These are phyloP conservation scores for Leistus spinibarbis DNA, from an alignment of 2,888 invertebrate species.

Conservation along the genomic window DNA sequence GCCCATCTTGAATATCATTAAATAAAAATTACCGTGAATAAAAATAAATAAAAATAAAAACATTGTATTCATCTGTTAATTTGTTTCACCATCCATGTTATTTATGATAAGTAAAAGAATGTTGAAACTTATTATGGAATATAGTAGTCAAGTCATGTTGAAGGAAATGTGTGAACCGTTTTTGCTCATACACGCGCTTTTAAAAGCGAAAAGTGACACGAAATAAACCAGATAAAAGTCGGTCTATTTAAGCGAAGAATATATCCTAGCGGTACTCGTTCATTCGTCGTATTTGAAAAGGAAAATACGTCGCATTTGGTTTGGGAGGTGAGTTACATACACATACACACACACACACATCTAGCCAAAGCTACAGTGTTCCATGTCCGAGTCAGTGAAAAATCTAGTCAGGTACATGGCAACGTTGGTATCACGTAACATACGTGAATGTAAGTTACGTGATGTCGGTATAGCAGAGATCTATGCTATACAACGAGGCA, in stretches of 20 bases:
- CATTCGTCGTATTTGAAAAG: slow-evolving; percentile 11
- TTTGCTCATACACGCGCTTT: background rate
- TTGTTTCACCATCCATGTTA: no score
- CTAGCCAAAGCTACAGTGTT: background rate
- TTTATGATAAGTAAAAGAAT: background rate
- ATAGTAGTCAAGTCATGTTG: no score
- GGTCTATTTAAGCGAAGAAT: slow-evolving; percentile 27
- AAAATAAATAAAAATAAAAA: no score
- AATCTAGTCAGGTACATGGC: slow-evolving; percentile 31
- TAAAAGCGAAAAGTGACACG: slow-evolving; percentile 1
- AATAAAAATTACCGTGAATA: no score
- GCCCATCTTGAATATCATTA: no score
- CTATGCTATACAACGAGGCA: background rate
- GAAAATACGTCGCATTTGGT: slow-evolving; percentile 14
- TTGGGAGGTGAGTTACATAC: no score
- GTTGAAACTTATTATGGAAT: no score
- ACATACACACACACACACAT: no score
- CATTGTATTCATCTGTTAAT: no score
- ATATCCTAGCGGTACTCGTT: background rate
- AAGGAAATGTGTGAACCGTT: background rate
- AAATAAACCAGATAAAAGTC: slow-evolving; percentile 22
- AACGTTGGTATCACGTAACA: slow-evolving; percentile 30
- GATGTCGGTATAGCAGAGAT: slow-evolving; percentile 11
- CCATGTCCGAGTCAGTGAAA: slow-evolving; percentile 20
- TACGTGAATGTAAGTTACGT: slow-evolving; percentile 32